Evolutionary conservation across 2,113 vertebrate genomes (phyloP).

Genomic region (Dendropsophus ebraccatus): DNA sequence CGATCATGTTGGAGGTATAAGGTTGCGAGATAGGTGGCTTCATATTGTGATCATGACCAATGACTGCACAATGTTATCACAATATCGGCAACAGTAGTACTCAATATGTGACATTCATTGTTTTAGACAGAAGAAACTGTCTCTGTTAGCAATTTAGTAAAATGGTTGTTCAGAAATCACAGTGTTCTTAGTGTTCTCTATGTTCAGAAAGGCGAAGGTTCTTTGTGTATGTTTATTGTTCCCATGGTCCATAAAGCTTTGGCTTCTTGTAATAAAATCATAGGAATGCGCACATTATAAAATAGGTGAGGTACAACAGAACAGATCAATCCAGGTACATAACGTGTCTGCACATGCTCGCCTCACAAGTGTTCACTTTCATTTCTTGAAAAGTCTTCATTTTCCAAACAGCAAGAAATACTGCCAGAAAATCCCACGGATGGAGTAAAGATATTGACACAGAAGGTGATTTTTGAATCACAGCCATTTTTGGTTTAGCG

Average conservation of each 20-base stretch:
- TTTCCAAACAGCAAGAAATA: not conserved
- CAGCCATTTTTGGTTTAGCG: not conserved
- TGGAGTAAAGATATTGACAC: slow-evolving; percentile 15
- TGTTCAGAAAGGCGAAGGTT: not conserved
- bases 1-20: too few relatives aligned
- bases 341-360: not conserved
- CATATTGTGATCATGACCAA: too few relatives aligned
- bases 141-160: too few relatives aligned
- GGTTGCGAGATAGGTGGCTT: too few relatives aligned
- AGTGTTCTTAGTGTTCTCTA: not conserved
- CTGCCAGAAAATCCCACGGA: not conserved
- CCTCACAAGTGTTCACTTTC: not conserved
- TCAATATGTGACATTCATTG: too few relatives aligned
- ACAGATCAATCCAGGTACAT: not conserved
- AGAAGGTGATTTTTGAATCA: slow-evolving; percentile 2
- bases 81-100: too few relatives aligned
- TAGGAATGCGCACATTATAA: not conserved
- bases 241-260: not conserved
- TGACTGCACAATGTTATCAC: too few relatives aligned
- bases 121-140: too few relatives aligned
- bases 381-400: not conserved
- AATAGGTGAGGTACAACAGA: not conserved
- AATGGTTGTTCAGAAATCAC: not conserved
- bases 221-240: not conserved
- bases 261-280: not conserved